Percentiles rank a stretch among this genome's conserved stretches.
Conservation (phyloP, 2,797 vertebrate species). For the Chaetophractus vellerosus region DNA sequence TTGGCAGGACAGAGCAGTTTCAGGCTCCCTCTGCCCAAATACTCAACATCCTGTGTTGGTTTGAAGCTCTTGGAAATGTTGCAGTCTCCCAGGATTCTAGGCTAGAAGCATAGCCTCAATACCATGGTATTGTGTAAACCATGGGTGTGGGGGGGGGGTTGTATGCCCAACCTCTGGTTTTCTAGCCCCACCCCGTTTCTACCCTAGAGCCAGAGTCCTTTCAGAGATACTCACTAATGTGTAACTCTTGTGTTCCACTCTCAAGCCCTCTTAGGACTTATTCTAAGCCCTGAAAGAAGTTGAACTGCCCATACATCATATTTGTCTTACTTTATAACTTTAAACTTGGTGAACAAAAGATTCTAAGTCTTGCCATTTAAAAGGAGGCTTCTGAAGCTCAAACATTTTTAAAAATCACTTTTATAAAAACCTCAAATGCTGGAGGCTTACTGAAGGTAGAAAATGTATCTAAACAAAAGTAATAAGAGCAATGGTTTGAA, state of each 20-base stretch:
- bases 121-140: no score
- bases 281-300: neutral
- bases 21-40: neutral
- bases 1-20: neutral
- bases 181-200: neutral
- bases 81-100: neutral
- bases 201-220: neutral
- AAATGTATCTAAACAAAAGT: neutral
- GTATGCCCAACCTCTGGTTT: neutral
- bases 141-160: no score
- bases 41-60: no score
- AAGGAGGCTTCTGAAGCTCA: slow-evolving; percentile 23
- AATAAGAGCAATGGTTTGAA: neutral
- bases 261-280: neutral
- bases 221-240: neutral
- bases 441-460: neutral
- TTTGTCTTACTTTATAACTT: neutral
- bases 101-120: neutral
- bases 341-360: neutral
- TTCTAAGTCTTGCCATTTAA: neutral
- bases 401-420: neutral
- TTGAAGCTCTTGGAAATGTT: neutral
- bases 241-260: neutral
- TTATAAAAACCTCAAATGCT: neutral
- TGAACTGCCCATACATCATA: neutral